Evolutionary conservation across 2,797 vertebrate species (phyloP), one percentile per base, ranked within the genome.

Genomic region (Sebastes hopkinsi): DNA sequence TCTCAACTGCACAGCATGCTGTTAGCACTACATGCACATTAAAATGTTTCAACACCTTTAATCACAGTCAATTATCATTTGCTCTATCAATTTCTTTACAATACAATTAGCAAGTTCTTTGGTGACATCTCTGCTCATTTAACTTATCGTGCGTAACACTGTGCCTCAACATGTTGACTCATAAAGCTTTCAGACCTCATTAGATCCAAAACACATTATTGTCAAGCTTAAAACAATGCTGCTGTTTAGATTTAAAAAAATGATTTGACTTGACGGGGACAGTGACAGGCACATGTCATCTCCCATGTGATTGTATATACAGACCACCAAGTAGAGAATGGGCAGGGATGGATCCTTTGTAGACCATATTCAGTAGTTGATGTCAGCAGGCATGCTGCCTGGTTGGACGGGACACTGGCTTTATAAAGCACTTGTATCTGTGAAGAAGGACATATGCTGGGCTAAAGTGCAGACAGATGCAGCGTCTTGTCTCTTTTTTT

Each of bases 381-480:
- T 56, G 75, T 68, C 42, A 27, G 34, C 22, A 71, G 27, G 61
- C 27, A 60, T 18, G 54, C 27, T 10, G 52, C 46, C 64, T 66
- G 54, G 69, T 50, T 84, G 79, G 67, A 67, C 1, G 1, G 29
- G 55, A 46, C 12, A 8, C 13, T 30, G 34, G 14, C 52, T 74
- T 64, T 58, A 58, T 73, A 55, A 77, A 60, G 29, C 75, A 52
- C 32, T 74, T 64, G 34, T 61, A 32, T 73, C 62, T 46, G 60
- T 29, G 72, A 29, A 67, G 58, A 77, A 58, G 29, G 58, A 82
- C 64, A 80, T 66, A 54, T 67, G 59, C 23, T 34, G 38, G 74
- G 61, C 36, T 27, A 69, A 77, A 64, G 72, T 62, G 79, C 72
- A 72, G 79, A 67, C 68, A 80, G 79, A 84, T 61, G 66, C 34